Evolutionary conservation across 2,888 invertebrate genomes (phyloP), one percentile per base, ranked within the genome.

Genomic region (Eurytoma californica): DNA sequence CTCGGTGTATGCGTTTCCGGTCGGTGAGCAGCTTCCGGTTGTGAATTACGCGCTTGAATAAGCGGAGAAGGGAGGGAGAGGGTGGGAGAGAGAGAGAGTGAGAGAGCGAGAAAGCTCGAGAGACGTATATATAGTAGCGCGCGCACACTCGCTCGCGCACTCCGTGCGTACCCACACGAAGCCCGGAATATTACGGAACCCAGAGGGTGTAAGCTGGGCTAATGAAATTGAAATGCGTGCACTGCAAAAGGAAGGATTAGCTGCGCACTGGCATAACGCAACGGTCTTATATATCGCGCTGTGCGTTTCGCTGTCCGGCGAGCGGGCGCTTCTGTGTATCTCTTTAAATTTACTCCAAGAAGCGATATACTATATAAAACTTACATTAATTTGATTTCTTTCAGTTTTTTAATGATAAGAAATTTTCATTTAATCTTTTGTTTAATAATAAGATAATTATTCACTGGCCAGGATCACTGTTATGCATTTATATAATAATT

Each of bases 1-100:
- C 86, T 51, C 84, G 87, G 86, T 87, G 87, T 85, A 86, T 88
- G 87, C 85, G 86, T 87, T 89, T 90, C 89, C 89, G 89, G 88
- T 87, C 84, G 86, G 86, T 87, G 89, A 87, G 87, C 87, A 87
- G 86, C 88, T 89, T 90, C 89, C 90, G 88, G 89, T 88, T 87
- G 87, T 88, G 89, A 89, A 89, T 89, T 89, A 89, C 88, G 86
- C 86, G 87, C 87, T 82, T 88, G 89, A 89, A 89, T 88, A 89
- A 90, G 88, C 88, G 87, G 84, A 86, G 61, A 12, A 87, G 87
- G 86, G 84, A 85, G 39, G 65, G 49, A 77, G 13, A 16, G 61
- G 18, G 18, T 0, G 20, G 1, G 70, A 57, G 72, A 5, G 39
- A 30, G 68, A 30, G 14, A 12, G n/a, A n/a, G n/a, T n/a, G 70